These are phyloP conservation scores for Phodopus roborovskii DNA, from an alignment of 2,113 vertebrate species.

Conservation along the genomic window DNA sequence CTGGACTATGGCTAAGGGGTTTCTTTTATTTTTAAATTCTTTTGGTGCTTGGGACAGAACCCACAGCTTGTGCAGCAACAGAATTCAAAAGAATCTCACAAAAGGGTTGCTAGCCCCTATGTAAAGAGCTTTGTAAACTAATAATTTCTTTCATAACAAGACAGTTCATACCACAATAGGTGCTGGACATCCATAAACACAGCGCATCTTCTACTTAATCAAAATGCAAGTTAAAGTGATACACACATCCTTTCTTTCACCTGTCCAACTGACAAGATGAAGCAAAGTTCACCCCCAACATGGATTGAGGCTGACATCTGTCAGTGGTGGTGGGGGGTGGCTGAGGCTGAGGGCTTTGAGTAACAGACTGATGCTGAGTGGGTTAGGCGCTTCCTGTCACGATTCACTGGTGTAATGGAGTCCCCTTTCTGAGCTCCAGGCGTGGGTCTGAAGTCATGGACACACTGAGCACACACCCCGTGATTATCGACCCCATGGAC, in stretches of 20 bases:
- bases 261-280: not conserved
- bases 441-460: too few relatives aligned
- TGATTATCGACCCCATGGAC: not conserved
- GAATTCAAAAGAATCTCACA: not conserved
- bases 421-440: not conserved
- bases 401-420: accelerated
- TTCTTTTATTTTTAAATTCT: not conserved
- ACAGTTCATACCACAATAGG: not conserved
- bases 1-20: not conserved
- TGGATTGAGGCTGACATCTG: accelerated
- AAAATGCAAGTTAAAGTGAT: not conserved
- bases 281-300: accelerated
- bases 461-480: too few relatives aligned
- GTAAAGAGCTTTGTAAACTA: not conserved
- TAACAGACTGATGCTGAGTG: accelerated
- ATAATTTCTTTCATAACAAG: not conserved
- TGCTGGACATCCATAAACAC: not conserved
- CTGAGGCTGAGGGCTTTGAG: accelerated
- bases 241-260: not conserved
- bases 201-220: not conserved
- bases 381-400: not conserved
- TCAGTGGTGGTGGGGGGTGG: accelerated
- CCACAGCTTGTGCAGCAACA: not conserved
- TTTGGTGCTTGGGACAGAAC: not conserved
- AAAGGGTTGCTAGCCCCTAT: not conserved